phyloP scores from a whole-genome alignment of 2,797 vertebrate genomes.

The Australoheros facetus region DNA sequence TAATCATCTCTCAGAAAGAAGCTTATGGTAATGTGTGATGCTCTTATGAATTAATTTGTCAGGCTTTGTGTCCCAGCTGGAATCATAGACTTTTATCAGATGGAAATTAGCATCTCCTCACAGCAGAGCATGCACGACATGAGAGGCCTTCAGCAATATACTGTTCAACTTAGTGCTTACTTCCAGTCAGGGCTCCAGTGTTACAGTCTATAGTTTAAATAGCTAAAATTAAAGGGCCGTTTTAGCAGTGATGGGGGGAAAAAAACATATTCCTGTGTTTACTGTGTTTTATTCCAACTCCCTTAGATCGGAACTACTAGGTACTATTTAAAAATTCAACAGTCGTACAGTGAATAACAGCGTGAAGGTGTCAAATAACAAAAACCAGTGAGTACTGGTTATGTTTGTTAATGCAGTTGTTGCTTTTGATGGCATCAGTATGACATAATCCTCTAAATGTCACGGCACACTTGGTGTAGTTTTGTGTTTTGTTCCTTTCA shows the following conservation, averaged over 20 bases:
- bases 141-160: slow-evolving; percentile 11
- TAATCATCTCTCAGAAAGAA: slow-evolving; percentile 73
- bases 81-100: slow-evolving; percentile 72
- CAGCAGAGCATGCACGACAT: slow-evolving; percentile 39
- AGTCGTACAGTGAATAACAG: background rate
- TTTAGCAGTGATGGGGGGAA: background rate
- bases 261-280: background rate
- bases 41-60: slow-evolving; percentile 76
- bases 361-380: background rate
- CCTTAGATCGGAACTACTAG: background rate
- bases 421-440: background rate
- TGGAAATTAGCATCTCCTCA: slow-evolving; percentile 60
- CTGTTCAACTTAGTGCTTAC: slow-evolving; percentile 16
- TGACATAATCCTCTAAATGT: background rate
- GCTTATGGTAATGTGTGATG: slow-evolving; percentile 73
- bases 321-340: too few species aligned
- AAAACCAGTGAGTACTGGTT: background rate
- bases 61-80: slow-evolving; percentile 69
- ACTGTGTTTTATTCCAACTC: background rate
- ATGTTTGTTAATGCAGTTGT: too few species aligned
- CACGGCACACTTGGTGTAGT: background rate
- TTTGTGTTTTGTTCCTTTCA: slow-evolving; percentile 6
- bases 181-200: slow-evolving; percentile 8
- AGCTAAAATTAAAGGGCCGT: slow-evolving; percentile 21
- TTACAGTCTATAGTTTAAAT: slow-evolving; percentile 1